Evolutionary conservation across 2,113 vertebrate genomes (phyloP), one percentile per base, ranked within the genome.

Genomic region (Recurvirostra avosetta): DNA sequence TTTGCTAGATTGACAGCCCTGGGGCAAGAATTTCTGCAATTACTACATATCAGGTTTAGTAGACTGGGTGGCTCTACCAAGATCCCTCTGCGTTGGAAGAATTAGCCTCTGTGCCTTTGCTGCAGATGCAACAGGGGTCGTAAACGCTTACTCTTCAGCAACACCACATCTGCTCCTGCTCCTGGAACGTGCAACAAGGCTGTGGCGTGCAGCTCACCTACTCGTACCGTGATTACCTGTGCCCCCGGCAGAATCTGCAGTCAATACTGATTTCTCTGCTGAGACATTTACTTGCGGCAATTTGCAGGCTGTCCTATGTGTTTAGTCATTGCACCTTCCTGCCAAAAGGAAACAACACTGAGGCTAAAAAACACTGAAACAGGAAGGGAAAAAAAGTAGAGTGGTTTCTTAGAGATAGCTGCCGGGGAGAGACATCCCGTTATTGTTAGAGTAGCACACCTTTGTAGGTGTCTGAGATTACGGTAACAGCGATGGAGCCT

Each of bases 1-100:
- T 76, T 77, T 86, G 55, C 92, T 91, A 71, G 73, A 82, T 45
- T 84, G 88, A 77, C 72, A 92, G 71, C 50, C 58, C 59, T 86
- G 43, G 78, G 92, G 79, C 47, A 67, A n/a, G 79, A 85, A n/a
- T 67, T 85, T 59, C 27, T 86, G 75, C 83, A 6, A 58, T 71
- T 91, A 20, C 43, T 58, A 52, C 4, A 1, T 56, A 55, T 27
- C 16, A 16, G 43, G 63, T n/a, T 74, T 20, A 53, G 41, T 18
- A 34, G 79, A 67, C 43, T 22, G 8, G 15, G 30, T 63, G 47
- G 55, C 75, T 52, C 45, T 41, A 12, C 62, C 9, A 25, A 1
- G 2, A 14, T 80, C 53, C 22, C 47, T 81, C 29, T 82, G 82
- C 78, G 17, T 0, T 12, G 67, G 58, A 72, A 67, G 36, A 52